Percentiles rank a stretch among this genome's conserved stretches.
phyloP scores from a whole-genome alignment of 2,888 invertebrate species.

The Macrophya annulata region DNA sequence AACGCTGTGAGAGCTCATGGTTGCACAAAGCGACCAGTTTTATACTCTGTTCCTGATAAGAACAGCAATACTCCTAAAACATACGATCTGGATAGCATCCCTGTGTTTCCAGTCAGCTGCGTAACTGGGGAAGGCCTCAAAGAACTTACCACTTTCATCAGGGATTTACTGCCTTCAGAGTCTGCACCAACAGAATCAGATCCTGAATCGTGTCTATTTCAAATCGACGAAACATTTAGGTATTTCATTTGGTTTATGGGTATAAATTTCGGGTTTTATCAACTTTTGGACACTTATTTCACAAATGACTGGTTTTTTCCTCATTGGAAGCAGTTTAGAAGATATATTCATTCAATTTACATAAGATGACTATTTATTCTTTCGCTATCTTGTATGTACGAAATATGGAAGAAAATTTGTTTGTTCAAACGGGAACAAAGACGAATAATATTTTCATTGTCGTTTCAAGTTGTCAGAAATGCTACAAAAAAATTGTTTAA shows the following conservation, averaged over 20 bases:
- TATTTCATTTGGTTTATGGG: conserved; percentile 57
- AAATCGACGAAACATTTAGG: conserved; percentile 95
- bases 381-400: not conserved
- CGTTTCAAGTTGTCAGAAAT: not conserved
- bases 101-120: conserved; percentile 94
- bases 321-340: not conserved
- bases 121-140: conserved; percentile 93
- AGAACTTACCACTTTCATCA: conserved; percentile 91
- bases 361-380: not conserved
- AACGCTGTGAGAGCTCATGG: conserved; percentile 73
- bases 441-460: not conserved
- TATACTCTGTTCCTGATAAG: conserved; percentile 61
- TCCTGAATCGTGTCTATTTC: conserved; percentile 83
- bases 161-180: conserved; percentile 85
- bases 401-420: not conserved
- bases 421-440: not conserved
- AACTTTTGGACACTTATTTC: not conserved
- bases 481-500: not conserved
- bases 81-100: conserved; percentile 81
- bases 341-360: not conserved
- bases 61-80: conserved; percentile 67
- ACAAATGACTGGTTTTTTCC: not conserved
- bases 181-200: conserved; percentile 70
- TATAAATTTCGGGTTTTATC: not conserved
- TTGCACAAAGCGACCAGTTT: conserved; percentile 72